phyloP scores from a whole-genome alignment of 2,113 vertebrate species.

The Camelus bactrianus region DNA sequence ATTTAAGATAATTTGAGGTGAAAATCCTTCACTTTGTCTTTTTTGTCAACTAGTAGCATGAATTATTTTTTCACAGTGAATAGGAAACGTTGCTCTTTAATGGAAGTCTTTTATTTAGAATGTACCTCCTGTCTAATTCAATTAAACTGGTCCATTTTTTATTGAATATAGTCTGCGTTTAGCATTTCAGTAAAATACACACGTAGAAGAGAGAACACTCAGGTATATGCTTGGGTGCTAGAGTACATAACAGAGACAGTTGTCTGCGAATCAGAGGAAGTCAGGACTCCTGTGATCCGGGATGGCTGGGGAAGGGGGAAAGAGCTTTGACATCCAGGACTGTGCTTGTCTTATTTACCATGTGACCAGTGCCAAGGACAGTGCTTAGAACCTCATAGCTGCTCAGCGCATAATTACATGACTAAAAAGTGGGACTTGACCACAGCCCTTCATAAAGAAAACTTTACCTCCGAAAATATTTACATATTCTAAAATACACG shows the following conservation, averaged over 20 bases:
- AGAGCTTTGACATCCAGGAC: not conserved
- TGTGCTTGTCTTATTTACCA: not conserved
- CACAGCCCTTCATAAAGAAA: not conserved
- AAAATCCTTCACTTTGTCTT: not conserved
- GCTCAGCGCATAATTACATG: not conserved
- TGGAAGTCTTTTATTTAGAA: slow-evolving; percentile 46
- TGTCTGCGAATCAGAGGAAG: not conserved
- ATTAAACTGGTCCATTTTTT: slow-evolving; percentile 46
- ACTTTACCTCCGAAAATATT: not conserved
- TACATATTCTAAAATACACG: not conserved
- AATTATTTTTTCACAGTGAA: not conserved
- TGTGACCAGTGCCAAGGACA: not conserved
- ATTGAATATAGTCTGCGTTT: not conserved
- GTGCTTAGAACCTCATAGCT: not conserved
- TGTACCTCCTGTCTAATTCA: not conserved
- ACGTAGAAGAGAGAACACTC: not conserved
- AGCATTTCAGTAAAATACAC: not conserved
- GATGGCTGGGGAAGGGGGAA: not conserved
- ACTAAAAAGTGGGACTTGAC: not conserved
- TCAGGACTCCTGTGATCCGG: not conserved
- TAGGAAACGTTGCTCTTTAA: not conserved
- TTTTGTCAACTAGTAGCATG: not conserved
- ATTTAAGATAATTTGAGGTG: not conserved
- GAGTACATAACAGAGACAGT: not conserved
- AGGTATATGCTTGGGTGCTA: not conserved